Evolutionary conservation across 2,113 vertebrate genomes (phyloP), one percentile per base, ranked within the genome.

Genomic region (Xiphophorus maculatus): DNA sequence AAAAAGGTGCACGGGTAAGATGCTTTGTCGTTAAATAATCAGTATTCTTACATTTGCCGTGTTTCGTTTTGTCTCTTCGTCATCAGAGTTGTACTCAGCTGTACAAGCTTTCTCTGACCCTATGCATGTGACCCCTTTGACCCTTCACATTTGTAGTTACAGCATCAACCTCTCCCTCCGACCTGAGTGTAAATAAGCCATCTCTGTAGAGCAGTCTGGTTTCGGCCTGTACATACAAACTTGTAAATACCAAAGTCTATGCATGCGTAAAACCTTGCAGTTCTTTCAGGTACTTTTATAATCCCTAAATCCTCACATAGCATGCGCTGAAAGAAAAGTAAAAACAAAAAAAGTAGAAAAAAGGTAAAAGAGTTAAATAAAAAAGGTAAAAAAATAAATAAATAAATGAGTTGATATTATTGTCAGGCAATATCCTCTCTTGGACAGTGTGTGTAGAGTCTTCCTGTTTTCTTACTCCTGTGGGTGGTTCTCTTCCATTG

Each of bases 261-360:
- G 98, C 97, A 99, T 98, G 97, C 93, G 95, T 95, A 96, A 94
- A 94, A 94, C 95, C 95, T 97, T 97, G 95, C 94, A 94, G 96
- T 98, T 94, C 94, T 95, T 98, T 98, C 97, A 98, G 97, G 96
- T 97, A 97, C 97, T 99, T 99, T 99, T 98, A 97, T 98, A 98
- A 98, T 96, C 95, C 91, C 89, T 88, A 87, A 94, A 95, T 91
- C 93, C 93, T 93, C 92, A 94, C 94, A 95, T 92, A 96, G 98
- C 97, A 99, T 98, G 97, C 96, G 96, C 93, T 96, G 90, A 83
- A 95, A 95, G 91, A 95, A 94, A 94, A 79, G 95, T 17, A 88
- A 85, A 86, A 84, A 84, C 94, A 71, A 30, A 6, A 80, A 85
- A 85, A 87, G 78, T 84, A 84, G 84, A 90, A 91, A 90, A 91